Base-by-base conservation (phyloP, 2,888 invertebrate species). In the Caenorhabditis doughertyi region DNA sequence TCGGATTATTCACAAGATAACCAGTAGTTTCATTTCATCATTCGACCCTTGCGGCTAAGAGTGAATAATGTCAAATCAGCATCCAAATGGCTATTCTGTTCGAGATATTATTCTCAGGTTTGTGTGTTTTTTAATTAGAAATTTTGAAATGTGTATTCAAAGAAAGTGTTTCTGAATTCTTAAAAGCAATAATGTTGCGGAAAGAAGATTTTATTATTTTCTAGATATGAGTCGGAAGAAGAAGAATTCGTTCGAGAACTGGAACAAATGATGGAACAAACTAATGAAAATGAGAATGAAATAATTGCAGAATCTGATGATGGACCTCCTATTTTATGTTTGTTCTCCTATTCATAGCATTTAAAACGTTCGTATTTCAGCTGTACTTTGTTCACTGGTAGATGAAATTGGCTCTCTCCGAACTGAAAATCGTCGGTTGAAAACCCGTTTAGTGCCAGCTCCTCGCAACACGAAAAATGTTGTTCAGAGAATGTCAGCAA, bases 211-310 rank as follows among this genome's bases (percentile, higher is more conserved):
- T n/a, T n/a, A n/a, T n/a, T n/a, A n/a, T n/a, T n/a, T n/a, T n/a
- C n/a, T n/a, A 90, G 90, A 80, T 90, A 90, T 77, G 90, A 90
- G 72, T 87, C 89, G 2, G 90, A 89, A 70, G 90, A 90, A 72
- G 90, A 90, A 42, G 90, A 90, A 58, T 90, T 89, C 62, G 77
- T 91, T 62, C 84, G 89, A 25, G 90, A 90, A 72, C 65, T 90
- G 51, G 90, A 90, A 72, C 82, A 85, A 25, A 90, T 90, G 88
- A 81, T 81, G 60, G 71, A 65, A 39, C 64, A 68, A 56, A 60
- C 51, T 39, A 27, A 56, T 21, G 74, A 76, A 29, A 76, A 70
- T 32, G 86, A 84, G 42, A 65, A 65, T 27, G 79, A 79, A 8
- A 56, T 73, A 21, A 47, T 56, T 11, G 60, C 23, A 18, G 51